phyloP scores from a whole-genome alignment of 2,113 vertebrate genomes.

The Psephotus haematonotus region DNA sequence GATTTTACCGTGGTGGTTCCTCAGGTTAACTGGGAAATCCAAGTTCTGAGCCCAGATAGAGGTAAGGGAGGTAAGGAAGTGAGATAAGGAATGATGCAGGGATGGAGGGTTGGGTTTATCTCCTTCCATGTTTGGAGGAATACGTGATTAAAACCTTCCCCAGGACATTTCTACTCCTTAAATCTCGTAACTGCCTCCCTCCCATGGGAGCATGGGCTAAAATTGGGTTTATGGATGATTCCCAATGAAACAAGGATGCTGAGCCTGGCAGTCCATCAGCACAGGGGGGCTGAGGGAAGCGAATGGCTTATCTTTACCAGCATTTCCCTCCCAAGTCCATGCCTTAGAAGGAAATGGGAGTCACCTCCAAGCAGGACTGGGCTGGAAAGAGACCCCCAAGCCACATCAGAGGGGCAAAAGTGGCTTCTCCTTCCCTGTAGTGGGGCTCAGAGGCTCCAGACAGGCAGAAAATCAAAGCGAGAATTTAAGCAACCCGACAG shows the following conservation, averaged over 20 bases:
- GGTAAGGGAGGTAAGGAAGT: neutral
- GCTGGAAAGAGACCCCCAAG: neutral
- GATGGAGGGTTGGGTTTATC: neutral
- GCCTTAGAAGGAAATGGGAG: neutral
- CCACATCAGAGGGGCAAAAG: neutral
- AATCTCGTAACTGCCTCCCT: neutral
- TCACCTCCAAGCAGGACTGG: neutral
- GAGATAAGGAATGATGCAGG: neutral
- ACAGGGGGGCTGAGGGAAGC: neutral
- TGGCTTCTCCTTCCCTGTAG: rapidly evolving
- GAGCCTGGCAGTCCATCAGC: neutral
- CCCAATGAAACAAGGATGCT: neutral
- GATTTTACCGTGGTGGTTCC: neutral
- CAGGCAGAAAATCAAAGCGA: neutral
- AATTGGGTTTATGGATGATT: neutral
- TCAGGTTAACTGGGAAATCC: neutral
- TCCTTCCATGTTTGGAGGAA: neutral
- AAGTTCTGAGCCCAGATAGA: neutral
- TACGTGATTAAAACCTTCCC: neutral
- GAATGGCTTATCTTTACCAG: neutral
- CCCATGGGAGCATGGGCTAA: neutral
- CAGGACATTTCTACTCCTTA: neutral
- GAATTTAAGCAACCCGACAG: neutral
- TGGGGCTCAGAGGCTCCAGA: neutral
- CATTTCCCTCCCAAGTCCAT: rapidly evolving